Conservation (phyloP, 2,113 vertebrate genomes). For the Arothron firmamentum region DNA sequence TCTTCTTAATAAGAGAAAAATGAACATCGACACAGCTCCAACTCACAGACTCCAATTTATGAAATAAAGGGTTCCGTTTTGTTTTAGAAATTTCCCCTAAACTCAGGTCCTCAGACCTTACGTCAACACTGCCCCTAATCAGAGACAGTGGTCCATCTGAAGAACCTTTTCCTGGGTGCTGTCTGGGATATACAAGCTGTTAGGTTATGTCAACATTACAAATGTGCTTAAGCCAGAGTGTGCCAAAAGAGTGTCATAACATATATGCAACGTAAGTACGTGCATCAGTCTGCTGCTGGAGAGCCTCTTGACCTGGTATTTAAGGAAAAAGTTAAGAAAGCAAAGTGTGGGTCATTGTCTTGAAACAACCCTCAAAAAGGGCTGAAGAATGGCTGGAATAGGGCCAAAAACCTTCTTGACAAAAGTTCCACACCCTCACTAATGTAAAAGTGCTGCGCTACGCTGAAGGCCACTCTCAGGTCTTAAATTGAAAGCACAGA, state of each 20-base stretch:
- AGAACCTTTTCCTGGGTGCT: slow-evolving; percentile 21
- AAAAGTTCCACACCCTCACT: slow-evolving; percentile 4
- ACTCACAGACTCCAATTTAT: slow-evolving; percentile 7
- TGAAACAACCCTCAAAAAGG: slow-evolving; percentile 38
- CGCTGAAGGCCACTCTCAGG: no score
- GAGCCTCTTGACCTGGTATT: slow-evolving; percentile 24
- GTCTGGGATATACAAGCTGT: slow-evolving; percentile 31
- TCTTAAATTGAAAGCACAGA: no score
- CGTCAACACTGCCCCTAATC: slow-evolving; percentile 39
- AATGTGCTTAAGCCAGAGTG: slow-evolving; percentile 29
- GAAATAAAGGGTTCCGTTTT: background rate
- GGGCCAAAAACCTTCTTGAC: slow-evolving; percentile 27
- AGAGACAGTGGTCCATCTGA: slow-evolving; percentile 34
- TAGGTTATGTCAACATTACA: slow-evolving; percentile 38
- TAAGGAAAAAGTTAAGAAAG: slow-evolving; percentile 39
- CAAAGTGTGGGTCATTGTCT: slow-evolving; percentile 33
- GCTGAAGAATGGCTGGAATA: slow-evolving; percentile 44
- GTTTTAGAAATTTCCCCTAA: slow-evolving; percentile 38
- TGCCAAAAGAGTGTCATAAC: slow-evolving; percentile 25
- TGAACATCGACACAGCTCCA: no score
- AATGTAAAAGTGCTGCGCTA: slow-evolving; percentile 1
- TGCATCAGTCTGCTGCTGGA: slow-evolving; percentile 34
- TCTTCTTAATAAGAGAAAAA: no score
- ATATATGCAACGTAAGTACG: slow-evolving; percentile 8
- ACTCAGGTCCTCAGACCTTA: slow-evolving; percentile 19